A percentile compares a stretch with the other conserved stretches of the same genome.
Evolutionary conservation across 2,797 vertebrate genomes (phyloP).

Genomic region (Pteropus rufus): DNA sequence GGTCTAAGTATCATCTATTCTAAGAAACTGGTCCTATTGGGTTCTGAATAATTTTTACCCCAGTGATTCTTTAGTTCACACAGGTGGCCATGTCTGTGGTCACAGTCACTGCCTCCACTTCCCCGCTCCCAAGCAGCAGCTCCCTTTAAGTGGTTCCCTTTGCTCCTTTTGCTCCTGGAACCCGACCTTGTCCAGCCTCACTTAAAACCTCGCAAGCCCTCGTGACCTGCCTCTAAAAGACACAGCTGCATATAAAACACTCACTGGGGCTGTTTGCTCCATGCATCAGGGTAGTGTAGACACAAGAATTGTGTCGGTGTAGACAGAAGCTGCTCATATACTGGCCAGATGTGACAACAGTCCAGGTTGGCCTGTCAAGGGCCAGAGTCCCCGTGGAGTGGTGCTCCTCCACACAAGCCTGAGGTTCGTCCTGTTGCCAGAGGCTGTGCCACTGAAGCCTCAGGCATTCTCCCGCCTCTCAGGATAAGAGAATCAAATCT

Average conservation of each 20-base stretch:
- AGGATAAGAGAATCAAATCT: neutral
- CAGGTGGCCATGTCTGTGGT: neutral
- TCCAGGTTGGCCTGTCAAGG: neutral
- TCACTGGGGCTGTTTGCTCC: neutral
- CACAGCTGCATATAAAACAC: neutral
- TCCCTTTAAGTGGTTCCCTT: neutral
- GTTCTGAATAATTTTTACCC: neutral
- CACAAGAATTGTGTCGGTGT: neutral
- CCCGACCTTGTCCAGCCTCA: neutral
- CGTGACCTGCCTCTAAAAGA: neutral
- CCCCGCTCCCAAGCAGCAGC: too few species aligned
- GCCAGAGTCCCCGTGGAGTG: rapidly evolving
- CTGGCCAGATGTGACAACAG: neutral
- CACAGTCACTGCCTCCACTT: neutral
- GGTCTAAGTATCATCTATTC: neutral
- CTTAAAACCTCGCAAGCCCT: neutral
- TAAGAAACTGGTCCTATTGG: neutral
- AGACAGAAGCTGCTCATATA: neutral
- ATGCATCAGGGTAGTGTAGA: neutral
- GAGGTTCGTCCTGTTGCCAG: neutral
- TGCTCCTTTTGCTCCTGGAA: neutral
- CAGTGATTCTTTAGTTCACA: neutral
- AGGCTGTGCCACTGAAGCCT: neutral
- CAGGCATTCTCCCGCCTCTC: neutral
- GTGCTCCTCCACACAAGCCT: neutral